A percentile compares a stretch with the other conserved stretches of the same genome.
Evolutionary conservation across 2,113 vertebrate genomes (phyloP).

Genomic region (Monopterus albus): DNA sequence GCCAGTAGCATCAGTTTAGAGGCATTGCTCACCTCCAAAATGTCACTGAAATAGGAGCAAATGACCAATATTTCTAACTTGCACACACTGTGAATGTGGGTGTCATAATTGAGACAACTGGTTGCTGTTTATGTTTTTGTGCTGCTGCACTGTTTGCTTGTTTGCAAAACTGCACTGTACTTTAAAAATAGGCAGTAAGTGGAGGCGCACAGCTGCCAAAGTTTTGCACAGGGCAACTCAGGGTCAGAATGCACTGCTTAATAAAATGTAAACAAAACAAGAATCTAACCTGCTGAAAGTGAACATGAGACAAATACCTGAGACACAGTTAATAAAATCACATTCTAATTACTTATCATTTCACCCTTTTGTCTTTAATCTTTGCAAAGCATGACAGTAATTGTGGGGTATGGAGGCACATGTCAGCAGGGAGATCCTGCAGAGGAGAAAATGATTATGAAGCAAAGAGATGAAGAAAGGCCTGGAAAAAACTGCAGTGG

Average conservation of each 20-base stretch:
- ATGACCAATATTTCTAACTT: slow-evolving; percentile 29
- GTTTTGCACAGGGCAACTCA: slow-evolving; percentile 12
- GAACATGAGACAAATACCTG: slow-evolving; percentile 27
- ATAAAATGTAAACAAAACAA: slow-evolving; percentile 9
- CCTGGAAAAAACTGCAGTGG: not conserved
- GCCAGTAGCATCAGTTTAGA: not conserved
- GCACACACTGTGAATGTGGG: not conserved
- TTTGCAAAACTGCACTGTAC: slow-evolving; percentile 11
- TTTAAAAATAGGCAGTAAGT: slow-evolving; percentile 7
- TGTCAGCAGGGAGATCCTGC: slow-evolving; percentile 61
- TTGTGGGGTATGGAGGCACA: slow-evolving; percentile 54
- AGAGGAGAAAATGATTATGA: slow-evolving; percentile 37
- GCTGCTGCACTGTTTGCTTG: slow-evolving; percentile 43
- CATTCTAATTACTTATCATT: slow-evolving; percentile 43
- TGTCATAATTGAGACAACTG: slow-evolving; percentile 37
- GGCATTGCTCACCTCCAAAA: slow-evolving; percentile 18
- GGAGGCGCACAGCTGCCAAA: slow-evolving; percentile 15
- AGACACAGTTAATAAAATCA: slow-evolving; percentile 36
- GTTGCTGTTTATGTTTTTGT: slow-evolving; percentile 46
- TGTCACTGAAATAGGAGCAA: slow-evolving; percentile 51
- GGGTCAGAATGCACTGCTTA: slow-evolving; percentile 24
- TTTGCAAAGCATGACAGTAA: slow-evolving; percentile 60
- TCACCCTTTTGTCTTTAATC: slow-evolving; percentile 40
- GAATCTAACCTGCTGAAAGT: not conserved
- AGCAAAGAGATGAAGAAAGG: slow-evolving; percentile 35